Evolutionary conservation across 2,797 vertebrate genomes (phyloP).

Genomic region (Danio jaintianensis): DNA sequence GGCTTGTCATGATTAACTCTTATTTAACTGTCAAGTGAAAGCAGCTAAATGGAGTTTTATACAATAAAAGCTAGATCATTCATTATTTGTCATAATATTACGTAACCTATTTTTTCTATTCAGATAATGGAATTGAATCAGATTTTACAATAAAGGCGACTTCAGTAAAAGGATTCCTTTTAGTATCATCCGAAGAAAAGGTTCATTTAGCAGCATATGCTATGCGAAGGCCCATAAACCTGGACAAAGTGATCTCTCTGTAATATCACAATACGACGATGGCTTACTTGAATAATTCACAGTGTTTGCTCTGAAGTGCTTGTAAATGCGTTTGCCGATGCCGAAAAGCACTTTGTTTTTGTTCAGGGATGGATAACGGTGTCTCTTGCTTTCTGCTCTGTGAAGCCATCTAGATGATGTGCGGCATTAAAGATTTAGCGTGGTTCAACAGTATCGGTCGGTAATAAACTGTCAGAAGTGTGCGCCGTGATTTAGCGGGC

Average conservation of each 20-base stretch:
- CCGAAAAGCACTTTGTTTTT: constrained; percentile 31
- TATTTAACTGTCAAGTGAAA: neutral
- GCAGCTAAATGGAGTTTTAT: neutral
- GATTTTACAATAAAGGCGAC: neutral
- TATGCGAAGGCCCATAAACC: constrained; percentile 32
- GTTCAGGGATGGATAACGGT: constrained; percentile 31
- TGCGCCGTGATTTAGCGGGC: neutral
- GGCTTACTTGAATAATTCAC: constrained; percentile 43
- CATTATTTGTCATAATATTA: neutral
- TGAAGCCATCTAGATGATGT: constrained; percentile 26
- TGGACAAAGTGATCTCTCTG: constrained; percentile 1
- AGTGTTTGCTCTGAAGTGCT: constrained; percentile 36
- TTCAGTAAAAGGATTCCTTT: constrained; percentile 4
- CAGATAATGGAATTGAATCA: neutral
- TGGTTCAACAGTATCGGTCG: neutral
- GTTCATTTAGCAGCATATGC: constrained; percentile 32
- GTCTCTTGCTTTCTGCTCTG: constrained; percentile 16
- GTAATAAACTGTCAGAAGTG: constrained; percentile 28
- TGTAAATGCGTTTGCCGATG: constrained; percentile 37
- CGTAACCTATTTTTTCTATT: neutral
- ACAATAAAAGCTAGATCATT: neutral
- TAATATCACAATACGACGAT: constrained; percentile 11
- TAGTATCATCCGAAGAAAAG: constrained; percentile 9
- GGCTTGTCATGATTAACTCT: no score
- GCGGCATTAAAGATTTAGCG: constrained; percentile 37